A percentile compares a stretch with the other conserved stretches of the same genome.
These are phyloP conservation scores for Nylanderia fulva DNA, from an alignment of 1,140 invertebrate species.

Conservation along the genomic window DNA sequence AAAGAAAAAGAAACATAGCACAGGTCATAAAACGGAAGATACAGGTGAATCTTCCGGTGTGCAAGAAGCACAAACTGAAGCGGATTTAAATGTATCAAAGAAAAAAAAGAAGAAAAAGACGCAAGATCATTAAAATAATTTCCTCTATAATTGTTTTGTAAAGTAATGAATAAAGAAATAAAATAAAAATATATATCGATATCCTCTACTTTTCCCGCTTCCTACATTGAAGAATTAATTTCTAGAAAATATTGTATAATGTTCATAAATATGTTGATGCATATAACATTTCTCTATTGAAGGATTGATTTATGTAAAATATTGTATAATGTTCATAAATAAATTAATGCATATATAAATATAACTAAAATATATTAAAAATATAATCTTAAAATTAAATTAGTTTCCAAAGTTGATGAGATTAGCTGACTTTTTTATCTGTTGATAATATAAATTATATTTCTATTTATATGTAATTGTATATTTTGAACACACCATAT, in stretches of 20 bases:
- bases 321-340: conserved; percentile 30
- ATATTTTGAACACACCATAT: no score
- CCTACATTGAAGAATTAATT: conserved; percentile 27
- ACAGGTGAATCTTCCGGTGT: conserved; percentile 40
- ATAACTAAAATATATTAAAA: not conserved
- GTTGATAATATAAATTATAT: not conserved
- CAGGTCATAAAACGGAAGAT: conserved; percentile 71
- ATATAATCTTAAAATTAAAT: not conserved
- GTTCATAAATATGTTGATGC: conserved; percentile 7
- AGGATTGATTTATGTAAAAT: conserved; percentile 39
- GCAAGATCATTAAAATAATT: not conserved
- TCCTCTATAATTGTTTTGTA: no score
- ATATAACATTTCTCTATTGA: conserved; percentile 10
- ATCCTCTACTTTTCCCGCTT: not conserved
- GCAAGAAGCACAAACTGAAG: conserved; percentile 10
- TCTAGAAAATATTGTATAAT: conserved; percentile 42
- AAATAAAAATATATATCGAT: not conserved
- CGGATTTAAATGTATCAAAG: conserved; percentile 48
- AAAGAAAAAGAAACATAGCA: conserved; percentile 70
- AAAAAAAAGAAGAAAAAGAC: conserved; percentile 56
- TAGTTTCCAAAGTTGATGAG: not conserved
- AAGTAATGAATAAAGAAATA: not conserved
- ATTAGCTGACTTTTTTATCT: not conserved
- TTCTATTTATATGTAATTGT: not conserved
- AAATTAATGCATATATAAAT: conserved; percentile 23